phyloP scores from a whole-genome alignment of 2,113 vertebrate genomes.

The Talpa occidentalis region DNA sequence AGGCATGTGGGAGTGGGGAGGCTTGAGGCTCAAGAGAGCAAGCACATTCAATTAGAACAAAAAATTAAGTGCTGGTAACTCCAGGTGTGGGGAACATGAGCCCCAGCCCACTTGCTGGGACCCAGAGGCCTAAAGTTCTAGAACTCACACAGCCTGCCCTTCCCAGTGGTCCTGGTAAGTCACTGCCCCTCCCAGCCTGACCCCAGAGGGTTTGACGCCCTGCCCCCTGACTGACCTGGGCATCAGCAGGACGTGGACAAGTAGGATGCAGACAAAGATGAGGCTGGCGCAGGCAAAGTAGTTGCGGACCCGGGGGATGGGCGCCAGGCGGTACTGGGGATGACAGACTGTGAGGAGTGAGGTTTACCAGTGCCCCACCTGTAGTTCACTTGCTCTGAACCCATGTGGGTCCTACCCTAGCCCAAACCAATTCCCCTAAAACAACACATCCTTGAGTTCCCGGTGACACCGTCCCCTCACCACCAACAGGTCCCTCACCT shows the following conservation, averaged over 20 bases:
- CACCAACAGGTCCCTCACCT: constrained; percentile 86
- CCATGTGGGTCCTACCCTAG: accelerated
- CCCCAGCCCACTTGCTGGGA: accelerated
- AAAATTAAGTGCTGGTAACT: accelerated
- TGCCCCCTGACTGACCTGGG: constrained; percentile 85
- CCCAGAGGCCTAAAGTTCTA: background rate
- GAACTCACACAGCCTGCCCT: background rate
- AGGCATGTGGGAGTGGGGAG: accelerated
- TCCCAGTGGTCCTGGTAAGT: background rate
- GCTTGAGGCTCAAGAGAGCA: background rate
- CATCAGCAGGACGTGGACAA: constrained; percentile 92
- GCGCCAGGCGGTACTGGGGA: constrained; percentile 93
- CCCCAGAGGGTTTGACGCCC: background rate
- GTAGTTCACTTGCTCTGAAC: background rate
- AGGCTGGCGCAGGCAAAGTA: constrained; percentile 93
- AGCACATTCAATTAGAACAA: no score
- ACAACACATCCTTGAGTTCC: background rate
- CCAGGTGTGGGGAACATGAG: background rate
- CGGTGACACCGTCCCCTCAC: accelerated
- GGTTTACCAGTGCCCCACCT: accelerated
- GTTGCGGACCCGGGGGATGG: constrained; percentile 92
- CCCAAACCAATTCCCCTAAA: background rate
- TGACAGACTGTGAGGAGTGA: background rate
- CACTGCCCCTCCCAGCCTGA: background rate
- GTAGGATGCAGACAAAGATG: constrained; percentile 94